A percentile compares a stretch with the other conserved stretches of the same genome.
Conservation (phyloP, 2,888 invertebrate species). For the Andrena fulva region DNA sequence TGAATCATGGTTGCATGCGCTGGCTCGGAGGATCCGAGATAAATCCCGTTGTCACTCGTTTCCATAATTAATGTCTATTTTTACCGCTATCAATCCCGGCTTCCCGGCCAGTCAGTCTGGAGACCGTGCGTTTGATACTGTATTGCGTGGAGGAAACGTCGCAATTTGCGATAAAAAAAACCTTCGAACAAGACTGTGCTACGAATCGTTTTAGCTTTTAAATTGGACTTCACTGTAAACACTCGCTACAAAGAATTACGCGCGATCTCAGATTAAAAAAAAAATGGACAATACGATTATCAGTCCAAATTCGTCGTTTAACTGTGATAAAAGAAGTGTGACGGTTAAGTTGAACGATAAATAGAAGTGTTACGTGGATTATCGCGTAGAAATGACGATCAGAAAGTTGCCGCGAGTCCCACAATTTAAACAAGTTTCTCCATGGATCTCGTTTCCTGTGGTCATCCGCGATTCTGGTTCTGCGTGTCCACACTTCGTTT, state of each 20-base stretch:
- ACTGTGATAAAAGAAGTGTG: too few relatives aligned
- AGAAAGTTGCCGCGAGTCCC: conserved; percentile 21
- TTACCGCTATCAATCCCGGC: conserved; percentile 51
- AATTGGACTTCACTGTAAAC: not conserved
- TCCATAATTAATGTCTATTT: conserved; percentile 46
- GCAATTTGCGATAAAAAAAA: conserved; percentile 2
- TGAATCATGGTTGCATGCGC: conserved; percentile 44
- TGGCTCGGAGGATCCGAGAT: conserved; percentile 15
- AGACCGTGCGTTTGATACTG: not conserved
- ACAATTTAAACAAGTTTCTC: conserved; percentile 26
- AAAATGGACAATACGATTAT: too few relatives aligned
- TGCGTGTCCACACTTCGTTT: conserved; percentile 1
- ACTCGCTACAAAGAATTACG: not conserved
- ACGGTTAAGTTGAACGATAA: not conserved
- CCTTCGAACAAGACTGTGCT: not conserved
- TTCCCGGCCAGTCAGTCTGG: conserved; percentile 40
- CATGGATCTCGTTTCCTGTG: conserved; percentile 50
- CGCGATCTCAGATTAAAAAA: not conserved
- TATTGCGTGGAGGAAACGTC: not conserved
- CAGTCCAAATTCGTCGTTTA: too few relatives aligned
- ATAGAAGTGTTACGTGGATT: not conserved
- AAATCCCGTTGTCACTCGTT: conserved; percentile 24
- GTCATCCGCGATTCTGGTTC: conserved; percentile 20
- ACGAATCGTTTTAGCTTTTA: not conserved
- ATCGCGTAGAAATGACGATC: conserved; percentile 10